Evolutionary conservation across 2,888 invertebrate species (phyloP), one percentile per base, ranked within the genome.

Genomic region (Odontocolon sp.): DNA sequence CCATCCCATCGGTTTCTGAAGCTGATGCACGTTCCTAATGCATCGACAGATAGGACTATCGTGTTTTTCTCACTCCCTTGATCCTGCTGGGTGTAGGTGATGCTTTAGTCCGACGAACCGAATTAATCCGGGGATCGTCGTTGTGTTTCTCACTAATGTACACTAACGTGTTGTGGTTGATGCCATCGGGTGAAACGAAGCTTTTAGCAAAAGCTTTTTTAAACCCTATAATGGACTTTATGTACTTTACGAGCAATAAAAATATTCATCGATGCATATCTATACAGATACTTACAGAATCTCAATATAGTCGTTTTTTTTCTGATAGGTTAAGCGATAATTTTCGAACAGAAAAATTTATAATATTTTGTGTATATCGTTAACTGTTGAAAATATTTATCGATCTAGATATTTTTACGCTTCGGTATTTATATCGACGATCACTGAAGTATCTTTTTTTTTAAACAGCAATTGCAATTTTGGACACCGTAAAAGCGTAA

Each of bases 91-190:
- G 23, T 26, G 42, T n/a, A 23, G n/a, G n/a, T n/a, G n/a, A n/a
- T n/a, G n/a, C n/a, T n/a, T n/a, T 67, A 73, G 67, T 59, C 33
- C 73, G 52, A 36, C 26, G 36, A 54, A 21, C 59, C 59, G 68
- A 63, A 38, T 67, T 68, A 16, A 74, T 68, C 68, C 14, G 31
- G 1, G 47, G 45, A 63, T 52, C 45, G 45, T 8, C 9, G 23
- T n/a, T 18, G 38, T 18, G 21, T 45, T 45, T 18, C 18, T 21
- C 16, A 59, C 9, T 40, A 9, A 42, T 14, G 26, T 9, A 33
- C 38, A 26, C 33, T 40, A 26, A 59, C 26, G 59, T 33, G 31
- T 59, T 59, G 59, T 40, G 40, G 59, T 59, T 38, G 52, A 26
- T 54, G 40, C 14, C 8, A 9, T 36, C 14, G 6, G 36, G 8